These are phyloP conservation scores for Acanthococcus lagerstroemiae DNA, from an alignment of 2,888 invertebrate genomes.

Conservation along the genomic window DNA sequence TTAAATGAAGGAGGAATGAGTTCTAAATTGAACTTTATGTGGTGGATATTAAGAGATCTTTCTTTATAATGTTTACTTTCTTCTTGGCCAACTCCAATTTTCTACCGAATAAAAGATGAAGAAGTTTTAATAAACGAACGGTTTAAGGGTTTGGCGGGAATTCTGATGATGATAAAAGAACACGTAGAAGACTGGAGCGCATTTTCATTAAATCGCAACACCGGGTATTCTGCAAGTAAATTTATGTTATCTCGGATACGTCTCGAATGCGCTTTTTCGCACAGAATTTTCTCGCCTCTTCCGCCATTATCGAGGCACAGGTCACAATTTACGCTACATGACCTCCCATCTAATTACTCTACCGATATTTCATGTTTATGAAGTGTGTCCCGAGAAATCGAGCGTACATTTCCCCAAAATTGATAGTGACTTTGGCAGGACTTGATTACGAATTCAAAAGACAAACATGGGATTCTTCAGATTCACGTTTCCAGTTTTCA, in stretches of 20 bases:
- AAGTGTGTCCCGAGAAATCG: too few species aligned
- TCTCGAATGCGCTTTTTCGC: too few species aligned
- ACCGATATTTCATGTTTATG: too few species aligned
- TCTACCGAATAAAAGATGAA: slow-evolving; percentile 42
- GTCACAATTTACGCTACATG: too few species aligned
- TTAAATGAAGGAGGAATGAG: slow-evolving; percentile 29
- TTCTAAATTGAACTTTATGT: slow-evolving; percentile 30
- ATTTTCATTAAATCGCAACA: slow-evolving; percentile 25
- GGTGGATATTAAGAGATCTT: slow-evolving; percentile 28
- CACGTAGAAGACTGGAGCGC: slow-evolving; percentile 22
- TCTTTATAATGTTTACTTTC: slow-evolving; percentile 39
- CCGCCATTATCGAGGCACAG: too few species aligned
- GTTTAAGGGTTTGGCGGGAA: slow-evolving; percentile 38
- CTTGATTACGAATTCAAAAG: too few species aligned
- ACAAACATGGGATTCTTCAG: too few species aligned
- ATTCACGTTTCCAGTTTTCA: too few species aligned
- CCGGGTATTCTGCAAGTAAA: slow-evolving; percentile 23
- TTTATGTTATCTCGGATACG: slow-evolving; percentile 8
- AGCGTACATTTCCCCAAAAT: too few species aligned
- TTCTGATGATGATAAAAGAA: slow-evolving; percentile 36
- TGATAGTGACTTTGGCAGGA: too few species aligned
- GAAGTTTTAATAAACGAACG: slow-evolving; percentile 41
- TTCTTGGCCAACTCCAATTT: slow-evolving; percentile 41
- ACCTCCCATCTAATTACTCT: too few species aligned
- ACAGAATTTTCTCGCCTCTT: too few species aligned